phyloP scores from a whole-genome alignment of 2,113 vertebrate species.

The Cynoglossus semilaevis region DNA sequence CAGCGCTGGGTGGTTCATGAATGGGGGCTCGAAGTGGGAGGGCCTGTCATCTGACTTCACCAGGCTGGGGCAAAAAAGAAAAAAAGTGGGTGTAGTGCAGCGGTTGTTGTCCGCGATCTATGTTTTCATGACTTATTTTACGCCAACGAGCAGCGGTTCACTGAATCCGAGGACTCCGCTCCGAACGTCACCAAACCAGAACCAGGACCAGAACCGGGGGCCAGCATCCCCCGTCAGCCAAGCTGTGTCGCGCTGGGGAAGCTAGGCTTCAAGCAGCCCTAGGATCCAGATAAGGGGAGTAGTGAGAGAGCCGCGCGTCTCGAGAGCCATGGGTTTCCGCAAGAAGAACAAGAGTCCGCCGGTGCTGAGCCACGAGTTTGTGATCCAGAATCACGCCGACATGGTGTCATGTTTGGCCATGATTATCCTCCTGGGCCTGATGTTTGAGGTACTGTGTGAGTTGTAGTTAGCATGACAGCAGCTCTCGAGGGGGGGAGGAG shows the following conservation, averaged over 20 bases:
- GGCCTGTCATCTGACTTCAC: slow-evolving; percentile 53
- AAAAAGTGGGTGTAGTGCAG: slow-evolving; percentile 60
- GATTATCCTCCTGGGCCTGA: slow-evolving; percentile 71
- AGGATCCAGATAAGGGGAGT: neutral
- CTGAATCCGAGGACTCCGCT: slow-evolving; percentile 17
- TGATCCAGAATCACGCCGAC: slow-evolving; percentile 80
- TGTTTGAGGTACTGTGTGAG: slow-evolving; percentile 75
- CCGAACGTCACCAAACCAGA: slow-evolving; percentile 12
- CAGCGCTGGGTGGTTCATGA: slow-evolving; percentile 68
- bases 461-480: slow-evolving; percentile 48
- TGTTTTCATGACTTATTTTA: slow-evolving; percentile 54
- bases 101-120: slow-evolving; percentile 34
- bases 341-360: slow-evolving; percentile 79
- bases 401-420: slow-evolving; percentile 73
- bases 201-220: neutral
- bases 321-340: slow-evolving; percentile 72
- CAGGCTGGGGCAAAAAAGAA: slow-evolving; percentile 36
- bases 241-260: slow-evolving; percentile 9
- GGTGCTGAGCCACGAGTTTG: slow-evolving; percentile 81
- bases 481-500: slow-evolving; percentile 34
- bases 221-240: slow-evolving; percentile 11
- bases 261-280: slow-evolving; percentile 17
- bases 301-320: too few relatives aligned
- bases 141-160: slow-evolving; percentile 38
- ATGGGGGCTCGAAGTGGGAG: slow-evolving; percentile 63